Evolutionary conservation across 2,888 invertebrate genomes (phyloP).

Genomic region (Halictus quadricinctus): DNA sequence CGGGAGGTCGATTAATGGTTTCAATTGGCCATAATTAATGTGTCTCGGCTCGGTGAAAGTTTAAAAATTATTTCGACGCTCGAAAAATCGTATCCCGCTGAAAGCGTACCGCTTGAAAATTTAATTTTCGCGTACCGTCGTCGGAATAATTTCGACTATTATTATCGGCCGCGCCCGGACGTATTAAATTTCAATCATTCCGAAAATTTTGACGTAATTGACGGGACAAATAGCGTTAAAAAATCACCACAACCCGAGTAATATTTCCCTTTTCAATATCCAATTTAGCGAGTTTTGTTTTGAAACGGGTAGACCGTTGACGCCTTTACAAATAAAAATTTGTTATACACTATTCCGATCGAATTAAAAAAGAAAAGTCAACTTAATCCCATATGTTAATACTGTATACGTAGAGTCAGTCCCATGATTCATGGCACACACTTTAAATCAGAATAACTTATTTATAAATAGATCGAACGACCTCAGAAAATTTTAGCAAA

Average conservation of each 20-base stretch:
- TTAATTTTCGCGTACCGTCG: neutral
- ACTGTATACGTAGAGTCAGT: neutral
- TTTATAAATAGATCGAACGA: too few species aligned
- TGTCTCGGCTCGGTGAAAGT: neutral
- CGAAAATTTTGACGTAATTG: neutral
- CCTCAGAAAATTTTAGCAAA: too few species aligned
- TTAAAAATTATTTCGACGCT: neutral
- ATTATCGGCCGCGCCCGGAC: neutral
- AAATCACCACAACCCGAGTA: neutral
- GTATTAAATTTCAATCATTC: slow-evolving; percentile 6
- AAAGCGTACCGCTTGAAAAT: neutral
- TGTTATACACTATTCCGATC: neutral
- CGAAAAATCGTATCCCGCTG: neutral
- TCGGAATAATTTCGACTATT: neutral
- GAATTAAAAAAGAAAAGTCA: neutral
- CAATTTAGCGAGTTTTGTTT: neutral
- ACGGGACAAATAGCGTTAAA: neutral
- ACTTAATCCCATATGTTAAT: slow-evolving; percentile 50
- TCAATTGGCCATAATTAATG: neutral
- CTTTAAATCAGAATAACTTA: too few species aligned
- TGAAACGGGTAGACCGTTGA: neutral
- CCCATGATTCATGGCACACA: too few species aligned
- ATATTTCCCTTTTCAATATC: neutral
- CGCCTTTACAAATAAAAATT: neutral
- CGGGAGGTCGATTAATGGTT: neutral